These are phyloP conservation scores for Sphyrna mokarran DNA, from an alignment of 2,113 vertebrate species.

Conservation along the genomic window DNA sequence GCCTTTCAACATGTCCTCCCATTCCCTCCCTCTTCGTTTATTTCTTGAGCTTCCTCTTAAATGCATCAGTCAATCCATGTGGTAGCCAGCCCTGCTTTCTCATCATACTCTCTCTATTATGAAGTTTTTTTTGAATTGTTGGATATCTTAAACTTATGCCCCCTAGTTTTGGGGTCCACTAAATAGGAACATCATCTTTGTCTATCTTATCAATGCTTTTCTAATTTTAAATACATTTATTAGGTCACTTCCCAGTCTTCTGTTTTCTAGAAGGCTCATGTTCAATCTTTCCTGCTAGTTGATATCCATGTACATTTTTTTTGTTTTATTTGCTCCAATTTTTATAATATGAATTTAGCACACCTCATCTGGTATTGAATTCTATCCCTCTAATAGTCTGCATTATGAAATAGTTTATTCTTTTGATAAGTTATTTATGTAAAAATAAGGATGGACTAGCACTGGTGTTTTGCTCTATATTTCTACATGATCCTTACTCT, in stretches of 20 bases:
- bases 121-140: neutral
- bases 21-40: neutral
- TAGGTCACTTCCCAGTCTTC: neutral
- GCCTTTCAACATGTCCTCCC: neutral
- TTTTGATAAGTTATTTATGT: neutral
- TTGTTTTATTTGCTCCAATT: neutral
- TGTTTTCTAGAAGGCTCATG: neutral
- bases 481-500: neutral
- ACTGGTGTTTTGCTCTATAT: neutral
- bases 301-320: neutral
- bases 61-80: neutral
- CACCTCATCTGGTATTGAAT: neutral
- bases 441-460: neutral
- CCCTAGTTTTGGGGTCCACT: neutral
- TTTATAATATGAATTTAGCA: neutral
- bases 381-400: neutral
- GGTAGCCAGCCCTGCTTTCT: neutral
- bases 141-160: neutral
- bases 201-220: neutral
- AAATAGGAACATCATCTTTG: neutral
- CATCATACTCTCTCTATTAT: neutral
- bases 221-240: neutral
- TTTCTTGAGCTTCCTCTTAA: neutral
- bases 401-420: neutral
- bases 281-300: neutral